phyloP scores from a whole-genome alignment of 2,113 vertebrate species.

The Anarrhichthys ocellatus region DNA sequence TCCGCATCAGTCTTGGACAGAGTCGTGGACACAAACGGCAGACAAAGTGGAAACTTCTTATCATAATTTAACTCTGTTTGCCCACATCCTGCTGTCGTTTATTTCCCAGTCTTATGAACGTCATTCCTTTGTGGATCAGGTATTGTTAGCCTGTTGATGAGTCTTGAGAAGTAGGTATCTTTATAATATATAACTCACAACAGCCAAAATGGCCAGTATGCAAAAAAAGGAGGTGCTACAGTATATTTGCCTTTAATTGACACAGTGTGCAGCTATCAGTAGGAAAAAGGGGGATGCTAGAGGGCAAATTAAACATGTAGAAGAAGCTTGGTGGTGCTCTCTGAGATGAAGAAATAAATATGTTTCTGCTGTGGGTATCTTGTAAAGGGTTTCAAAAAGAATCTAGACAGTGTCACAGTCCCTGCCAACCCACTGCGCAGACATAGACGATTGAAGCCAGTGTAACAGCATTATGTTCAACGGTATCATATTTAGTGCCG shows the following conservation, averaged over 20 bases:
- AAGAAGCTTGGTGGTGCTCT: neutral
- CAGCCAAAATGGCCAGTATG: no score
- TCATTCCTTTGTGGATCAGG: neutral
- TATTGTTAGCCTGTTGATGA: neutral
- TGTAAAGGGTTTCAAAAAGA: neutral
- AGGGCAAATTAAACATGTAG: conserved; percentile 3
- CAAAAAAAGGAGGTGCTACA: neutral
- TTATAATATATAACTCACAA: no score
- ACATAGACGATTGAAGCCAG: neutral
- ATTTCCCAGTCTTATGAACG: neutral
- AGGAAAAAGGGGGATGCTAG: neutral
- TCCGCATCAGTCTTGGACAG: conserved; percentile 30
- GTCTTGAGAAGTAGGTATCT: neutral
- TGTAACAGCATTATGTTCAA: neutral
- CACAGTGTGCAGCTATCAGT: neutral
- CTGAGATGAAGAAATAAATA: neutral
- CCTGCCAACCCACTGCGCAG: neutral
- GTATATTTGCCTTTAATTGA: neutral
- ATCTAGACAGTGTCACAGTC: neutral
- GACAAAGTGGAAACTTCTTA: conserved; percentile 8
- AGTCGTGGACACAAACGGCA: conserved; percentile 32
- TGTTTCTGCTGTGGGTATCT: neutral
- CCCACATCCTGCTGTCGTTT: neutral
- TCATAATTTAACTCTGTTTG: conserved; percentile 8
- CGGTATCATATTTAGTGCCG: neutral